A percentile compares a stretch with the other conserved stretches of the same genome.
These are phyloP conservation scores for Calameuta filiformis DNA, from an alignment of 2,888 invertebrate species.

Conservation along the genomic window DNA sequence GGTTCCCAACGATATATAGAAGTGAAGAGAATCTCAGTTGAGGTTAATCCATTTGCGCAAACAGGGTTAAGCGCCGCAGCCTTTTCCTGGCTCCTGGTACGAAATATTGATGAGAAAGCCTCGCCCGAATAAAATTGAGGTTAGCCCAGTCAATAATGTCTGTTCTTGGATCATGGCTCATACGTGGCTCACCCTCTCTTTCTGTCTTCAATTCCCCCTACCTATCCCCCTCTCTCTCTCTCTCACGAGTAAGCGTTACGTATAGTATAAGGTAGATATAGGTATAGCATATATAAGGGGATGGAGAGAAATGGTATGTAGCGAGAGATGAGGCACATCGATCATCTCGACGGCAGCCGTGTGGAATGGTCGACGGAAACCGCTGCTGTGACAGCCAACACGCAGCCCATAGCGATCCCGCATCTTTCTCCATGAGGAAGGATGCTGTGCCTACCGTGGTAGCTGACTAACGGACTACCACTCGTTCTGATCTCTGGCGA, in stretches of 20 bases:
- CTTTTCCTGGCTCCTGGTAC: neutral
- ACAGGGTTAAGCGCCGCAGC: neutral
- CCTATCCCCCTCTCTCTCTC: neutral
- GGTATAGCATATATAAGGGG: neutral
- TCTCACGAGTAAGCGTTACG: neutral
- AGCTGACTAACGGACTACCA: neutral
- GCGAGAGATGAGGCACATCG: constrained; percentile 30
- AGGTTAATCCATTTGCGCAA: neutral
- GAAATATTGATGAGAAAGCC: neutral
- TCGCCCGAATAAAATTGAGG: neutral
- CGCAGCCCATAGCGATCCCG: constrained; percentile 38
- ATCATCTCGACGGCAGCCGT: constrained; percentile 39
- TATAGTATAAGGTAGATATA: neutral
- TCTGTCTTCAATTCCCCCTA: neutral
- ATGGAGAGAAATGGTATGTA: neutral
- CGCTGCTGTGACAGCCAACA: constrained; percentile 51
- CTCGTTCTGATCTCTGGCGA: neutral
- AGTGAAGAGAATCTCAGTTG: neutral
- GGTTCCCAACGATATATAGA: neutral
- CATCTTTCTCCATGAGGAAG: constrained; percentile 6
- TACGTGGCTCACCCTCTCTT: neutral
- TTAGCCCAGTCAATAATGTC: neutral
- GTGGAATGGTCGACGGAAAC: constrained; percentile 35
- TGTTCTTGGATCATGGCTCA: neutral
- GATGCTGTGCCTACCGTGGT: neutral